Base-by-base conservation (phyloP, 1,140 invertebrate species). In the Camponotus vicinus region DNA sequence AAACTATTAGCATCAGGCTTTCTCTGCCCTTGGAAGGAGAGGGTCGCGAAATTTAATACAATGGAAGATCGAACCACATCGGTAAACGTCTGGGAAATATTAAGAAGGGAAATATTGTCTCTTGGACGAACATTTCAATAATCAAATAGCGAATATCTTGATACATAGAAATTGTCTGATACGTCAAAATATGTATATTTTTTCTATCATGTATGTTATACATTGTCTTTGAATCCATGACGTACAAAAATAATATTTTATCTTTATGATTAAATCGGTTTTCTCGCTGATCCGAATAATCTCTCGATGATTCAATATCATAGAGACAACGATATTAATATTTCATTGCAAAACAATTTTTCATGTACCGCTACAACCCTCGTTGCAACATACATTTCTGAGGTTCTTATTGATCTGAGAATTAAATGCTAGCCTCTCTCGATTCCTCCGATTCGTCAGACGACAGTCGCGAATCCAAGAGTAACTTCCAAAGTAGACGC, bases 1-100 rank as follows among this genome's bases (percentile, higher is more conserved):
- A 94, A 94, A 94, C 92, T 94, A 94, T 94, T 94, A 94, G 91
- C 91, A 86, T 92, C 77, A 34, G 64, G 64, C 57, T 80, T 84
- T 59, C 70, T 34, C 67, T 21, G 55, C 45, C 49, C 32, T 84
- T 63, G 86, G 86, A 71, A 88, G 85, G 80, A 89, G 63, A 61
- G 76, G 75, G 69, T 63, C 61, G 67, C 6, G 37, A 52, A 61
- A 89, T 87, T 89, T 91, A 92, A 93, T 91, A 86, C 88, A 86
- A 90, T 79, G 88, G 90, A 91, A 90, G 87, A 92, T 92, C 91
- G 90, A 93, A 93, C 87, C 34, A 59, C 88, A 85, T 82, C 79
- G 88, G 71, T 87, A 18, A 91, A 89, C 86, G 67, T 86, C 76
- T 87, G 87, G 88, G 27, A 27, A 27, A 27, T 27, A 27, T 27